These are phyloP conservation scores for Drosophila tripunctata DNA, from an alignment of 2,888 invertebrate genomes.

Conservation along the genomic window DNA sequence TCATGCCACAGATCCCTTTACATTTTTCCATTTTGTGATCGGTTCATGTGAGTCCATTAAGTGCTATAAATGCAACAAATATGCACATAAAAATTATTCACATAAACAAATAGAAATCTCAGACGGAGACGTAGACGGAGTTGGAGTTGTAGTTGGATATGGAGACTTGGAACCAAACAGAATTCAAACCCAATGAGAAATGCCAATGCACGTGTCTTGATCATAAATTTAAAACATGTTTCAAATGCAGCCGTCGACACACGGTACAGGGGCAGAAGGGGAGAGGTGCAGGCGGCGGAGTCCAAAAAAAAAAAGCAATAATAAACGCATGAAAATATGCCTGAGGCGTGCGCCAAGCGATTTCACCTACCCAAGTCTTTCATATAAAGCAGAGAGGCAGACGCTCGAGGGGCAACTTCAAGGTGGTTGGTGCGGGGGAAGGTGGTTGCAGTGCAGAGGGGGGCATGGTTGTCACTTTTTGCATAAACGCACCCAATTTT, in stretches of 20 bases:
- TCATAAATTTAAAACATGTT: slow-evolving; percentile 78
- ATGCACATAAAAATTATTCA: slow-evolving; percentile 63
- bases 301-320: slow-evolving; percentile 65
- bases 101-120: slow-evolving; percentile 73
- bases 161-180: slow-evolving; percentile 20
- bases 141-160: no score
- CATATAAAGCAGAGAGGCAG: not conserved
- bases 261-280: not conserved
- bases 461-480: slow-evolving; percentile 67
- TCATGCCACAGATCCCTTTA: slow-evolving; percentile 3
- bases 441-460: not conserved
- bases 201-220: slow-evolving; percentile 76
- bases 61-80: slow-evolving; percentile 71
- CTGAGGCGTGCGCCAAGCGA: slow-evolving; percentile 78
- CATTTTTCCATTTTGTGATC: not conserved
- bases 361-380: slow-evolving; percentile 59
- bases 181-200: slow-evolving; percentile 62
- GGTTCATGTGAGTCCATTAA: slow-evolving; percentile 31
- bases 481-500: slow-evolving; percentile 78
- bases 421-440: not conserved
- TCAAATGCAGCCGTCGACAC: slow-evolving; percentile 65
- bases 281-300: slow-evolving; percentile 29
- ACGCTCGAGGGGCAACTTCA: not conserved
- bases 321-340: slow-evolving; percentile 80
- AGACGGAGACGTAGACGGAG: slow-evolving; percentile 4